phyloP scores from a whole-genome alignment of 2,113 vertebrate genomes.

The Hydrolagus affinis region DNA sequence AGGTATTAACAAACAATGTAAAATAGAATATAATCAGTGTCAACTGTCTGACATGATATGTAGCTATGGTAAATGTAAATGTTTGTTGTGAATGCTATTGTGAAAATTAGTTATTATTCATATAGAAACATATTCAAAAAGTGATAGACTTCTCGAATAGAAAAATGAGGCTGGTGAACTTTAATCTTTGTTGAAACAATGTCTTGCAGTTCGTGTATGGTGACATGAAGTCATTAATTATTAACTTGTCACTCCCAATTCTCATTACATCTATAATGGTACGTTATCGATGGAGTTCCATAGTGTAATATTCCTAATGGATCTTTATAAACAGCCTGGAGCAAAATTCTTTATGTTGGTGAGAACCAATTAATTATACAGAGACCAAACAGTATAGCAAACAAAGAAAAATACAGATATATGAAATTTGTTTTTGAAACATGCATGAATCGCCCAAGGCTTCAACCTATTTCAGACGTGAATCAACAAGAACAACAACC shows the following conservation, averaged over 20 bases:
- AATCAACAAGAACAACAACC: background rate
- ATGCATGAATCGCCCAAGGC: background rate
- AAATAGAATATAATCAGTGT: too few species aligned
- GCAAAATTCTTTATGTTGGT: background rate
- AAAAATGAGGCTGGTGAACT: background rate
- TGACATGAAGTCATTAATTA: background rate
- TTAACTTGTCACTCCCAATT: background rate
- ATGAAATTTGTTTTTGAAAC: background rate
- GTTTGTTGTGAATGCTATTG: background rate
- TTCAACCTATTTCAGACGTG: background rate
- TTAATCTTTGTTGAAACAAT: background rate
- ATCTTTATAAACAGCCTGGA: background rate
- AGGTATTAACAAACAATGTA: too few species aligned
- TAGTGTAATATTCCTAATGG: background rate
- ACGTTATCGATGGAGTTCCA: background rate
- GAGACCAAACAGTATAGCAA: background rate
- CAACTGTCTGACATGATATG: background rate
- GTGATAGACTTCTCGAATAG: background rate
- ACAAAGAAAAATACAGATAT: background rate
- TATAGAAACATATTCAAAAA: background rate
- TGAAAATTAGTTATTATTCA: background rate
- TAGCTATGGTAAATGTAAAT: background rate
- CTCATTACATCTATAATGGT: background rate
- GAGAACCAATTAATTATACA: background rate
- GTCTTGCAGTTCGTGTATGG: background rate